Evolutionary conservation across 2,888 invertebrate species (phyloP), one percentile per base, ranked within the genome.

Genomic region (Cartodere bifasciata): DNA sequence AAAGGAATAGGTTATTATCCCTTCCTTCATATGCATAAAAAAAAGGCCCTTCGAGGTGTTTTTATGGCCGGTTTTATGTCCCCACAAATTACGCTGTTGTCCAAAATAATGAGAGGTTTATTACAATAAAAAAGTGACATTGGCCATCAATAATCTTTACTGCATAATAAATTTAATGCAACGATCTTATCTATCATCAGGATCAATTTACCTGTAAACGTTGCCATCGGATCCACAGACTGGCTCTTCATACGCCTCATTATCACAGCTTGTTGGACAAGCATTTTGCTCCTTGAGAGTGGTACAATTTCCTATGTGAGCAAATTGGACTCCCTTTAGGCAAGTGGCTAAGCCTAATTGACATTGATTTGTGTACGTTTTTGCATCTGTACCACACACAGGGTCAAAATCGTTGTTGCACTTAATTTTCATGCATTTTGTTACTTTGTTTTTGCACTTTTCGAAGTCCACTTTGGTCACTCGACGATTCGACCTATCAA

Each of bases 191-290:
- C 6, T 9, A 24, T 9, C 24, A 24, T 24, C 10, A 7, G 20
- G 6, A 12, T 22, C 27, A 11, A 52, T 58, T 63, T 57, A 79
- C 75, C 72, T 76, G 60, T 87, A 87, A 38, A 85, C 85, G 50
- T 88, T 88, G 42, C 87, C 86, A 55, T 88, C 87, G 17, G 86
- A 86, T 6, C 85, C 88, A 51, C 88, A 88, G 38, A 86, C 73
- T n/a, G 86, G 86, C 47, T 81, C 66, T 34, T 64, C 69, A 37
- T 66, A 60, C 29, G 70, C 66, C 30, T 73, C 59, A 39, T 67
- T 61, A 40, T 60, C 62, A 49, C 75, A 75, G 30, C 61, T 56
- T 62, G 52, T 68, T 57, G 71, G 70, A 56, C 82, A 81, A 26
- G 73, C 65, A 39, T 75, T 66, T 34, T 59, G 60, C 45, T 68